A percentile compares a stretch with the other conserved stretches of the same genome.
Evolutionary conservation across 1,140 invertebrate species (phyloP).

Genomic region (Zaprionus camerounensis): DNA sequence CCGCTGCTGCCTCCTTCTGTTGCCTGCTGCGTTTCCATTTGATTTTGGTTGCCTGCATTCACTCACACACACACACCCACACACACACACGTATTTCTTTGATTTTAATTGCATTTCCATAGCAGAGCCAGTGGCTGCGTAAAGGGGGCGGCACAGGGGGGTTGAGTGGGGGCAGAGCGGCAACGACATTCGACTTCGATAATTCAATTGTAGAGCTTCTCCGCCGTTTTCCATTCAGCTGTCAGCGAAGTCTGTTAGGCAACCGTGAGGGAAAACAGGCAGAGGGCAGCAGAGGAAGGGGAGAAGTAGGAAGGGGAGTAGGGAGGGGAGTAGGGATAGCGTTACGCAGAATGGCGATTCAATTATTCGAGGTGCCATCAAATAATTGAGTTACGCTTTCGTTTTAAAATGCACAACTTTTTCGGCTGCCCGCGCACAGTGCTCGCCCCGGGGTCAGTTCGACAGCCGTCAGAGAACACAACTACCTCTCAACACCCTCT

Average conservation of each 20-base stretch:
- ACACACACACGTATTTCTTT: constrained; percentile 41
- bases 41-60: constrained; percentile 14
- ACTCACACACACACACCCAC: neutral
- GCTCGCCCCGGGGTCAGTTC: neutral
- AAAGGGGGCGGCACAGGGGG: neutral
- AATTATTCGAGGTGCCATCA: constrained; percentile 71
- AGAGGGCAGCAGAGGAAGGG: too few relatives aligned
- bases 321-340: neutral
- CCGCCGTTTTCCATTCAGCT: constrained; percentile 23
- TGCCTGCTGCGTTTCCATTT: constrained; percentile 28
- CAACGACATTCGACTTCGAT: constrained; percentile 63
- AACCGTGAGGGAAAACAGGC: neutral
- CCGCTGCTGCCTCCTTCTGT: too few relatives aligned
- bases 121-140: neutral
- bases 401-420: constrained; percentile 27
- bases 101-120: constrained; percentile 73
- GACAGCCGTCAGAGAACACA: neutral
- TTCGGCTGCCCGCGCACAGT: neutral
- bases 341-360: constrained; percentile 48
- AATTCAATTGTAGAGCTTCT: constrained; percentile 67
- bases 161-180: neutral
- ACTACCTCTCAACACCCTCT: neutral
- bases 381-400: constrained; percentile 72
- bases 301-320: neutral
- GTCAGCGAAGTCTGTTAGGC: constrained; percentile 37